Evolutionary conservation across 35 echinoderm and acorn worm genomes (phyloP).

Genomic region (Ptychodera flava): DNA sequence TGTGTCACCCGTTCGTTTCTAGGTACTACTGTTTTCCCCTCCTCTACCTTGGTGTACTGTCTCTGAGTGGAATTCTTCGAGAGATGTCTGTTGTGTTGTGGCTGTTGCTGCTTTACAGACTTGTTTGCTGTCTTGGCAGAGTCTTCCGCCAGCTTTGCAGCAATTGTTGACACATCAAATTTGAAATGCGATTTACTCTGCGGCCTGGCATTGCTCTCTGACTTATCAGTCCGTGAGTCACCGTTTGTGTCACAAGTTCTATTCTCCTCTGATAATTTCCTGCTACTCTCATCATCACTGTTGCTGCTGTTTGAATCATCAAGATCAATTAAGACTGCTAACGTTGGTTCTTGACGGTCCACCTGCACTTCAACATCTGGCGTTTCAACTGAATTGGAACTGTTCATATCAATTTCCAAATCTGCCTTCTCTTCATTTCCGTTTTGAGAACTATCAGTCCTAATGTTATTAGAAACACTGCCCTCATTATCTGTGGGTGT

Average conservation of each 20-base stretch:
- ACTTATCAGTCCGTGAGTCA: background rate
- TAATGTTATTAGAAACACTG: too few relatives aligned
- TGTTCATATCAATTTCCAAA: background rate
- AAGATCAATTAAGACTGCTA: conserved; percentile 41
- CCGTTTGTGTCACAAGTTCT: background rate
- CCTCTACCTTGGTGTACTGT: background rate
- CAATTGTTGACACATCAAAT: background rate
- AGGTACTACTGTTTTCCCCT: background rate
- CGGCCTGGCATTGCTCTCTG: background rate
- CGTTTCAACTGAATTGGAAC: background rate
- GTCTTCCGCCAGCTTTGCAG: background rate
- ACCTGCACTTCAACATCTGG: background rate
- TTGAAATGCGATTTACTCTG: background rate
- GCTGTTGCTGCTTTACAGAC: background rate
- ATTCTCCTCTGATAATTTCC: background rate
- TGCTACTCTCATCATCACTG: background rate
- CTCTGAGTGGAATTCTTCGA: background rate
- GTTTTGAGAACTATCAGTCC: background rate
- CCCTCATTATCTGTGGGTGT: too few relatives aligned
- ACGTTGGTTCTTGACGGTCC: conserved; percentile 10
- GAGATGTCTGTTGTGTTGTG: too few relatives aligned
- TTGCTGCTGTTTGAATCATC: conserved; percentile 3
- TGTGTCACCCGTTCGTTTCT: background rate
- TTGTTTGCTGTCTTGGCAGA: background rate
- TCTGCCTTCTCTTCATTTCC: background rate